Evolutionary conservation across 2,888 invertebrate species (phyloP).

Genomic region (Glyphotaelius pellucidus): DNA sequence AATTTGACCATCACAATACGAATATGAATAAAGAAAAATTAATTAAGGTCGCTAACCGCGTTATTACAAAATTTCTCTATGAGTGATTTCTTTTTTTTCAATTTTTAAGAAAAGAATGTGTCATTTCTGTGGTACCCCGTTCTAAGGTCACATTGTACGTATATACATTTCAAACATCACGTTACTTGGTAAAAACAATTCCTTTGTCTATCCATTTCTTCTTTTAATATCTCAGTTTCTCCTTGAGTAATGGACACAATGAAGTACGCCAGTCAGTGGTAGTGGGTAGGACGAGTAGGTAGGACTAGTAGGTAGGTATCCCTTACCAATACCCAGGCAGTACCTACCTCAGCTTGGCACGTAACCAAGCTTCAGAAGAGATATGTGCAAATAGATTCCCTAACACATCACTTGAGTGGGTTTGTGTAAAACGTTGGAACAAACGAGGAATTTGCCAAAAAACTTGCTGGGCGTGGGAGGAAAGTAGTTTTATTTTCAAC

Average conservation of each 20-base stretch:
- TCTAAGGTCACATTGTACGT: too few relatives aligned
- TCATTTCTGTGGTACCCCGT: too few relatives aligned
- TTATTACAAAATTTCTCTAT: too few relatives aligned
- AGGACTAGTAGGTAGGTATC: not conserved
- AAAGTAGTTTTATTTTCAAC: not conserved
- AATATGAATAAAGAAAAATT: too few relatives aligned
- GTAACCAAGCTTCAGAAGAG: slow-evolving; percentile 16
- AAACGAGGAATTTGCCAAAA: slow-evolving; percentile 39
- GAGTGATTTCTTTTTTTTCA: too few relatives aligned
- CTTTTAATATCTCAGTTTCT: not conserved
- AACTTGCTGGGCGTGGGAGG: not conserved
- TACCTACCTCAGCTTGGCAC: slow-evolving; percentile 9
- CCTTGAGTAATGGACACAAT: not conserved
- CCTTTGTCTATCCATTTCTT: not conserved
- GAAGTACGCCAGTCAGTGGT: slow-evolving; percentile 1
- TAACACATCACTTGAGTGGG: slow-evolving; percentile 42
- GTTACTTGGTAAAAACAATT: not conserved
- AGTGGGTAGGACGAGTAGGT: not conserved
- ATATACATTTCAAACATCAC: too few relatives aligned
- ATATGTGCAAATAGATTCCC: slow-evolving; percentile 40
- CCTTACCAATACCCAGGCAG: not conserved
- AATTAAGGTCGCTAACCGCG: too few relatives aligned
- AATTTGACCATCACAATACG: too few relatives aligned
- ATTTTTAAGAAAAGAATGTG: too few relatives aligned
- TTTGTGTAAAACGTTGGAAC: slow-evolving; percentile 28